A percentile compares a stretch with the other conserved stretches of the same genome.
These are phyloP conservation scores for Chrysolina oricalcia DNA, from an alignment of 2,888 invertebrate genomes.

Conservation along the genomic window DNA sequence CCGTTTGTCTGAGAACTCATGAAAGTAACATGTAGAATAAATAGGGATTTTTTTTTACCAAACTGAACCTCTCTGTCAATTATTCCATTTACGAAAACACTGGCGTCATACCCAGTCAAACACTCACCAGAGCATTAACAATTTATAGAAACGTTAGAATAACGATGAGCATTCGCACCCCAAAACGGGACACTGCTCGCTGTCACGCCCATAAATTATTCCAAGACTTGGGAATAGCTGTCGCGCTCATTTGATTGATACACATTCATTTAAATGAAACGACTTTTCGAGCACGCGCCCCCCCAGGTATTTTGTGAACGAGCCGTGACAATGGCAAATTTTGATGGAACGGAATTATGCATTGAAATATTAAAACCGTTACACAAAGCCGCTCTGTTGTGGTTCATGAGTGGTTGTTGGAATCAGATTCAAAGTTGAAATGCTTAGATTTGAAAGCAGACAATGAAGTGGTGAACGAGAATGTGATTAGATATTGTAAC, in stretches of 20 bases:
- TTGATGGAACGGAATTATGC: background rate
- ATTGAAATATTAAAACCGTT: background rate
- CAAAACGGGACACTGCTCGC: background rate
- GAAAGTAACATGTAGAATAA: no score
- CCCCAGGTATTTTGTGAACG: constrained; percentile 7
- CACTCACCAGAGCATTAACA: background rate
- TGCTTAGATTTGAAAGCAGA: no score
- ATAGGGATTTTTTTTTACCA: no score
- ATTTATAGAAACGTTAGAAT: background rate
- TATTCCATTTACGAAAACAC: background rate
- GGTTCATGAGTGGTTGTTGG: no score
- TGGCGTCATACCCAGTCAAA: background rate
- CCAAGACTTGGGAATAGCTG: constrained; percentile 24
- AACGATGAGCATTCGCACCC: constrained; percentile 7
- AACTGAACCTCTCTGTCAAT: background rate
- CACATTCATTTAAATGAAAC: constrained; percentile 22
- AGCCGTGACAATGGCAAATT: constrained; percentile 11
- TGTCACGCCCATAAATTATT: constrained; percentile 21
- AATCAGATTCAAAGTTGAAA: no score
- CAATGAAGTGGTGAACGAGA: no score
- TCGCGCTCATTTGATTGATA: constrained; percentile 22
- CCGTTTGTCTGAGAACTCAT: no score
- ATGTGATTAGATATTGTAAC: no score
- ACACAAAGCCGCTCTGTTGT: background rate
- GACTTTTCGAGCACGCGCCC: constrained; percentile 1